A percentile compares a stretch with the other conserved stretches of the same genome.
phyloP scores from a whole-genome alignment of 2,797 vertebrate genomes.

The Botia almorhae region DNA sequence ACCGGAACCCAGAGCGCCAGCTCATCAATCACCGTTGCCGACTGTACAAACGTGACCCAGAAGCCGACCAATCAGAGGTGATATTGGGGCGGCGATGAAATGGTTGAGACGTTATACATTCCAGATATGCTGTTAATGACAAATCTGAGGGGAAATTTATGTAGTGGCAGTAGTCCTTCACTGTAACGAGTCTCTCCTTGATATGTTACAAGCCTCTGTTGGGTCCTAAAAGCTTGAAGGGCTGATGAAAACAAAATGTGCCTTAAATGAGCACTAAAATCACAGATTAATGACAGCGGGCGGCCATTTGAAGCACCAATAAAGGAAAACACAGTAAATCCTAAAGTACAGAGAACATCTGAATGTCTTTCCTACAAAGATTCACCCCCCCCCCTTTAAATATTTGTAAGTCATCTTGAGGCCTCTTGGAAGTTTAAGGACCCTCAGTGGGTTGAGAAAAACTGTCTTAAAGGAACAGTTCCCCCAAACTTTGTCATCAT shows the following conservation, averaged over 20 bases:
- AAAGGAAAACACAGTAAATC: background rate
- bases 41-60: conserved; percentile 59
- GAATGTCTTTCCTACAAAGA: background rate
- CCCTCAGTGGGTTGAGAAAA: too few relatives aligned
- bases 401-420: too few relatives aligned
- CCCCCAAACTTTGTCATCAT: too few relatives aligned
- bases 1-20: conserved; percentile 58
- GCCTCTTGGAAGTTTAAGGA: too few relatives aligned
- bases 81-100: background rate
- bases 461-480: too few relatives aligned
- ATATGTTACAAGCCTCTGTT: background rate
- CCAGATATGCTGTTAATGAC: background rate
- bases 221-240: background rate
- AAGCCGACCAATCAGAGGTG: conserved; percentile 59
- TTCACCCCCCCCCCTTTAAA: too few relatives aligned
- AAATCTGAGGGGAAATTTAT: background rate
- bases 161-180: background rate
- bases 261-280: background rate
- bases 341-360: background rate
- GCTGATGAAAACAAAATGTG: background rate
- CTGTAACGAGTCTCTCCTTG: background rate
- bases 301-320: background rate
- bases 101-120: background rate
- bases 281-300: background rate
- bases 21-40: conserved; percentile 67